A percentile compares a stretch with the other conserved stretches of the same genome.
These are phyloP conservation scores for Calameuta pallipes DNA, from an alignment of 2,888 invertebrate genomes.

Conservation along the genomic window DNA sequence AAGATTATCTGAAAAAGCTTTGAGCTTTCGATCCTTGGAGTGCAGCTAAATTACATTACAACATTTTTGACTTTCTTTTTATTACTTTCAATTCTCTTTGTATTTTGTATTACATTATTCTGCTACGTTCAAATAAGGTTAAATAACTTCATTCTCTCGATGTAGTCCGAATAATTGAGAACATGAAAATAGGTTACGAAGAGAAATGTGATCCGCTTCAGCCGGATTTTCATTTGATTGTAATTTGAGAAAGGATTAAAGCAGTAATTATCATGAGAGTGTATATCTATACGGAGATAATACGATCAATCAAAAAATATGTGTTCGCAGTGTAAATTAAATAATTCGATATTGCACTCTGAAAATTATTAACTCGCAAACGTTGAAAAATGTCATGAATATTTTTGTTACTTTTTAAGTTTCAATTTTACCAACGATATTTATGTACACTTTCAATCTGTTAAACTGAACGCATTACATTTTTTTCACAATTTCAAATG, in stretches of 20 bases:
- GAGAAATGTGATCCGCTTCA: background rate
- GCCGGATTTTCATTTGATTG: background rate
- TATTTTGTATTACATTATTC: background rate
- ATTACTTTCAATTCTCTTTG: background rate
- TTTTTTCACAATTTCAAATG: background rate
- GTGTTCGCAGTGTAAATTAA: background rate
- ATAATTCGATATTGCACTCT: background rate
- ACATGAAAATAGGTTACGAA: background rate
- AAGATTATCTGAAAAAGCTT: background rate
- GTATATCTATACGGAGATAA: background rate
- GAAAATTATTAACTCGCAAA: background rate
- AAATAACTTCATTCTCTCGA: background rate
- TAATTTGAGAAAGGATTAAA: background rate
- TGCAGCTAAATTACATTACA: background rate
- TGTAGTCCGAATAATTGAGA: background rate
- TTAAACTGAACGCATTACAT: background rate
- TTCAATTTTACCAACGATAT: background rate
- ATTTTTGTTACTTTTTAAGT: background rate
- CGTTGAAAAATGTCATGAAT: background rate
- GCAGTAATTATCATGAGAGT: background rate
- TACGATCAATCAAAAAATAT: background rate
- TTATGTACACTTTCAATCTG: background rate
- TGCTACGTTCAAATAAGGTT: background rate
- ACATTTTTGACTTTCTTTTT: background rate
- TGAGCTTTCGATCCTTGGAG: background rate